These are phyloP conservation scores for Chouioia cunea DNA, from an alignment of 2,888 invertebrate species.

Conservation along the genomic window DNA sequence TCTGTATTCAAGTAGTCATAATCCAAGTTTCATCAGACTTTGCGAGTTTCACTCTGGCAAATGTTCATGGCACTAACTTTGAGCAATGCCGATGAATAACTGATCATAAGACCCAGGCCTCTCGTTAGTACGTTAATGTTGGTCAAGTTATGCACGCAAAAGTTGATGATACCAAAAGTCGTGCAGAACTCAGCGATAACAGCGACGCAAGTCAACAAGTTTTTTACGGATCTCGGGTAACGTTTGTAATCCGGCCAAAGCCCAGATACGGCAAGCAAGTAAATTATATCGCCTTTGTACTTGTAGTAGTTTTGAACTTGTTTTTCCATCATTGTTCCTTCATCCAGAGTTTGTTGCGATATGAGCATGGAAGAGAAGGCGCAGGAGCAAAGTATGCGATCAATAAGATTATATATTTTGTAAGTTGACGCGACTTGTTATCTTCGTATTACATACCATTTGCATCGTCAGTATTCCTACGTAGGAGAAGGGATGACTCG, in stretches of 20 bases:
- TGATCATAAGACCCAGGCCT: constrained; percentile 47
- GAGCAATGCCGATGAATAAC: constrained; percentile 30
- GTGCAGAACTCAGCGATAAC: constrained; percentile 24
- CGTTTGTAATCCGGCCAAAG: constrained; percentile 13
- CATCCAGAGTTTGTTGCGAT: no score
- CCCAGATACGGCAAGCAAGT: constrained; percentile 4
- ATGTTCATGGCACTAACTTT: constrained; percentile 3
- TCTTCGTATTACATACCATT: no score
- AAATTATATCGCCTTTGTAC: neutral
- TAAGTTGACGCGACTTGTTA: no score
- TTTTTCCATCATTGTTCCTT: no score
- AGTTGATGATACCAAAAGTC: constrained; percentile 43
- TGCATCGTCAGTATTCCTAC: no score
- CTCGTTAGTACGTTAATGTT: constrained; percentile 48
- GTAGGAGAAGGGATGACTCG: no score
- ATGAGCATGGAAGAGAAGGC: no score
- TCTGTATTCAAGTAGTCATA: constrained; percentile 7
- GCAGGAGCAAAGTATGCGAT: no score
- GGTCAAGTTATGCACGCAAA: constrained; percentile 42
- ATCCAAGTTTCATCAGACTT: neutral
- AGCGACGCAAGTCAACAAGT: neutral
- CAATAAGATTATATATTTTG: no score
- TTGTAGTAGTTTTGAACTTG: constrained; percentile 2
- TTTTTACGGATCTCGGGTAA: neutral
- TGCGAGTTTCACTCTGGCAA: neutral